These are phyloP conservation scores for Cynaeus angustus DNA, from an alignment of 2,888 invertebrate species.

Conservation along the genomic window DNA sequence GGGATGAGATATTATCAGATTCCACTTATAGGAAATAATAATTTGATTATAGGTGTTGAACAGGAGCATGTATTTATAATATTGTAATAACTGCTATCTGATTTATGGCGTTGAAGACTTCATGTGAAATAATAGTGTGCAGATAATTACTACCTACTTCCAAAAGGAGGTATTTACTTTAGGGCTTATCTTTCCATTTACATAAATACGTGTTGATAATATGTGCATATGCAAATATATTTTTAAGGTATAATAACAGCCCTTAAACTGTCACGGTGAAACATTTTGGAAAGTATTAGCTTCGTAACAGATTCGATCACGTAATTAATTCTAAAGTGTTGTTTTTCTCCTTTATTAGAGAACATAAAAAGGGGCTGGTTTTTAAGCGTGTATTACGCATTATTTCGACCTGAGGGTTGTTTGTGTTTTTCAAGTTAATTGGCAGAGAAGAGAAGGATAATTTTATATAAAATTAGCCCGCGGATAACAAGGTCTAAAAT, in stretches of 20 bases:
- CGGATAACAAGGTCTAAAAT: constrained; percentile 49
- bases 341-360: constrained; percentile 13
- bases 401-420: constrained; percentile 39
- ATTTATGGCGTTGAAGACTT: constrained; percentile 47
- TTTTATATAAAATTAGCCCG: constrained; percentile 47
- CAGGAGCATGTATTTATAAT: constrained; percentile 47
- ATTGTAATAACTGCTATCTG: constrained; percentile 25
- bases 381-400: constrained; percentile 13
- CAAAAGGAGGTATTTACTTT: constrained; percentile 42
- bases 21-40: constrained; percentile 34
- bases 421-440: constrained; percentile 48
- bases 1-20: constrained; percentile 31
- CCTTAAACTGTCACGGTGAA: not conserved
- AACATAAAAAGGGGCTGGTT: constrained; percentile 1
- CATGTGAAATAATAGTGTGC: constrained; percentile 43
- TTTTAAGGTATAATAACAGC: constrained; percentile 27
- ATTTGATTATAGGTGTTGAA: constrained; percentile 46
- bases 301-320: not conserved
- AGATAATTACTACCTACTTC: constrained; percentile 37
- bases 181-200: constrained; percentile 23
- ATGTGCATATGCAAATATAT: constrained; percentile 33
- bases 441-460: constrained; percentile 42
- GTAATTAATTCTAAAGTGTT: constrained; percentile 23
- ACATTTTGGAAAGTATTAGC: constrained; percentile 9
- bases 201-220: constrained; percentile 48